Percentiles rank a stretch among this genome's conserved stretches.
Evolutionary conservation across 1,140 invertebrate genomes (phyloP).

Genomic region (Andricus grossulariae): DNA sequence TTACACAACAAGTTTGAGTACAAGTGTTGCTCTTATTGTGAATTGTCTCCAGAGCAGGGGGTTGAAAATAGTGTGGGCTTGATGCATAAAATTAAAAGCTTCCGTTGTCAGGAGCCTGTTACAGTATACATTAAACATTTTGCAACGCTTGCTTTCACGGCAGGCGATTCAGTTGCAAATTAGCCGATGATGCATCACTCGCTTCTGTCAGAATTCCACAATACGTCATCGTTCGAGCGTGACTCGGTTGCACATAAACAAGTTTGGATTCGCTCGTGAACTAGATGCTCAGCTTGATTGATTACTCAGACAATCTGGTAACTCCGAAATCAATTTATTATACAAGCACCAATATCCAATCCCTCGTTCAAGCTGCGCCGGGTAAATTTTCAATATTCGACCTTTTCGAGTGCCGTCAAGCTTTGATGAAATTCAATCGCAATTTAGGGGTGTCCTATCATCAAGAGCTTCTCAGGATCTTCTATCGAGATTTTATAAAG

Average conservation of each 20-base stretch:
- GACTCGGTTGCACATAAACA: constrained; percentile 40
- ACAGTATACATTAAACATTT: constrained; percentile 26
- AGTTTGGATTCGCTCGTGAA: constrained; percentile 38
- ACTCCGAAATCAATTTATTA: constrained; percentile 41
- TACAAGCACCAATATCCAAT: constrained; percentile 28
- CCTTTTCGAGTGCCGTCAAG: background rate
- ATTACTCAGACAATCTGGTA: constrained; percentile 35
- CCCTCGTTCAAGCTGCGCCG: background rate
- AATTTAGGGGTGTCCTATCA: background rate
- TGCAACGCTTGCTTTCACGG: constrained; percentile 20
- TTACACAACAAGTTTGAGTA: constrained; percentile 10
- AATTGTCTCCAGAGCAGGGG: background rate
- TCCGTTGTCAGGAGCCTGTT: constrained; percentile 10
- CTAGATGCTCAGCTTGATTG: constrained; percentile 37
- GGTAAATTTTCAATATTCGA: background rate
- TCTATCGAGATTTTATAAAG: background rate
- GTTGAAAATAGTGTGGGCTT: constrained; percentile 16
- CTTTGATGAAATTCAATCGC: background rate
- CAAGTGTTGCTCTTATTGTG: background rate
- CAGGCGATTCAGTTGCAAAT: constrained; percentile 38
- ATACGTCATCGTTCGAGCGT: constrained; percentile 39
- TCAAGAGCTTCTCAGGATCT: no score
- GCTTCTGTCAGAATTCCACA: constrained; percentile 36
- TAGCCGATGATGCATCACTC: constrained; percentile 37
- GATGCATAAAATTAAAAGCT: constrained; percentile 20